Base-by-base conservation (phyloP, 2,888 invertebrate genomes). In the Harpagoxenus sublaevis region DNA sequence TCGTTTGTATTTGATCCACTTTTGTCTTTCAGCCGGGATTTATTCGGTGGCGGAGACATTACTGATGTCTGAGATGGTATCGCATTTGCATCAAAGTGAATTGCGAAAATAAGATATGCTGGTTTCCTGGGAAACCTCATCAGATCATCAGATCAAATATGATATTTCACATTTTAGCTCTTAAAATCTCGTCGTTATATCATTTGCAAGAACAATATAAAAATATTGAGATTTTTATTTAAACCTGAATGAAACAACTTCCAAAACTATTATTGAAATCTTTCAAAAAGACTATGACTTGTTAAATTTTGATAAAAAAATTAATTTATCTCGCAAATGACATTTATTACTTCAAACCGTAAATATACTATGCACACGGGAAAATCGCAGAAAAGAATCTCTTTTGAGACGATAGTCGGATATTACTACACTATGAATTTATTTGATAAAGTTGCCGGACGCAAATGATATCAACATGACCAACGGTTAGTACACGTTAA, bases 401-500 rank as follows among this genome's bases (percentile, higher is more conserved):
- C 12, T 75, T n/a, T 75, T 15, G 18, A 31, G 18, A 18, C 18
- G n/a, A 15, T 18, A 35, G 2, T 31, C 57, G 60, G 73, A 12
- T 1, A 12, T 60, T 8, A 23, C 23, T 18, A 12, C 18, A 18
- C 0, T 12, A 28, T 2, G 18, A 48, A 79, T 73, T 79, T 60
- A 48, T 12, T 28, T 18, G 35, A 73, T 60, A 79, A 79, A 35
- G 60, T 28, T 74, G 35, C 8, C 5, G 4, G 28, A 60, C 12
- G 15, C n/a, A 55, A 74, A 48, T 23, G 23, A 57, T 73, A 70
- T 78, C 74, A 70, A 71, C 74, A 18, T 15, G n/a, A 53, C 28
- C 39, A 18, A 66, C 35, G 35, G 35, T 35, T 35, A 35, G 35
- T 35, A 6, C 18, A 6, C 23, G 23, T 42, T 55, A 68, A 70